phyloP scores from a whole-genome alignment of 2,797 vertebrate species.

The Picus viridis region DNA sequence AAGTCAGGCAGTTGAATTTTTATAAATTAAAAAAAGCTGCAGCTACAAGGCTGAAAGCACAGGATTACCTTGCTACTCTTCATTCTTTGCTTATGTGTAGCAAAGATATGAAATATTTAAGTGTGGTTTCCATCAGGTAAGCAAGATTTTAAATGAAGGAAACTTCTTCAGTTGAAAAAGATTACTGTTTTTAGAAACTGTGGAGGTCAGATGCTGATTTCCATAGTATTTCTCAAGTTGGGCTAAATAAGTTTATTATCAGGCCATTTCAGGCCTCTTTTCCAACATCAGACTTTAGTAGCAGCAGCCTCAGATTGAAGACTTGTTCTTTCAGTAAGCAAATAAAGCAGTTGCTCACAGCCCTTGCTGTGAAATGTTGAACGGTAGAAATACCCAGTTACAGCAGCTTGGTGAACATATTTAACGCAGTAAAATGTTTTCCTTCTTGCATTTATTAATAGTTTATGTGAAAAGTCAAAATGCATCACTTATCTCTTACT shows the following conservation, averaged over 20 bases:
- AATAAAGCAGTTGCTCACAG: not conserved
- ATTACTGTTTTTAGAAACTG: conserved; percentile 13
- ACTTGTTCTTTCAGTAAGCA: not conserved
- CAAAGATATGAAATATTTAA: conserved; percentile 56
- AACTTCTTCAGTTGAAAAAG: not conserved
- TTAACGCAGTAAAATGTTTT: conserved; percentile 45
- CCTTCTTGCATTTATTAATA: conserved; percentile 60
- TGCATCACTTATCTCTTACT: conserved; percentile 51
- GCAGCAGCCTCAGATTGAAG: not conserved
- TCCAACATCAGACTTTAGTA: conserved; percentile 1
- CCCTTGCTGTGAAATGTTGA: not conserved
- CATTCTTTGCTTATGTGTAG: conserved; percentile 10
- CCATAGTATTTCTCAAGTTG: not conserved
- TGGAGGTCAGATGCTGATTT: conserved; percentile 49
- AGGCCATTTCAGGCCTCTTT: conserved; percentile 22
- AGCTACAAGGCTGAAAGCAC: not conserved
- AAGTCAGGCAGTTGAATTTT: not conserved
- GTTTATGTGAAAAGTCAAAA: conserved; percentile 60
- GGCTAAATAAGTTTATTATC: conserved; percentile 60
- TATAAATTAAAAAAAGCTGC: conserved; percentile 46
- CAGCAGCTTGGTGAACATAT: conserved; percentile 41
- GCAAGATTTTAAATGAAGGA: conserved; percentile 53
- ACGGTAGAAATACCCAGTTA: not conserved
- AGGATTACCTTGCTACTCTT: conserved; percentile 22
- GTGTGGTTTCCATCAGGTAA: conserved; percentile 48